Base-by-base conservation (phyloP, 2,888 invertebrate genomes). In the Sialis lutaria region DNA sequence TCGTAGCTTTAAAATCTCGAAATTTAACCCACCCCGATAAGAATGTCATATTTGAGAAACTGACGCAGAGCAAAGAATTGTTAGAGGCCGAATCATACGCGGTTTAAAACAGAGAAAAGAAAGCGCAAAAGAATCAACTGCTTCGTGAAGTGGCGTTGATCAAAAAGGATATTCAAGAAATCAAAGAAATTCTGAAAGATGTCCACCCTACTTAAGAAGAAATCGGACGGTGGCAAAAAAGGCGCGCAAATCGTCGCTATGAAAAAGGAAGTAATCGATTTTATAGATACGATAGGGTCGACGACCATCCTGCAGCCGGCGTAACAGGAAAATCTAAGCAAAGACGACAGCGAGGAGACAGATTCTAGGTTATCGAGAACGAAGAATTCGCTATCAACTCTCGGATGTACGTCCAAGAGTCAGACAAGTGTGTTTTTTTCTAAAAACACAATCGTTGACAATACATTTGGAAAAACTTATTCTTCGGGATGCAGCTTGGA, bases 51-150 rank as follows among this genome's bases (percentile, higher is more conserved):
- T 65, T 91, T 47, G 84, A 85, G 56, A 74, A 87, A 47, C 68
- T 91, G 45, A 79, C 80, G 5, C 79, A 85, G 50, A 73, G 86
- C 49, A 88, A 87, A 63, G 78, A 83, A 45, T 68, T 85, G 43
- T 67, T 91, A 22, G 85, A 89, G 62, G 82, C 85, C 0, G 88
- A 89, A 64, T 81, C 78, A 41, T 80, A 77, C 55, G 81, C 76
- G 3, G 80, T 84, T 1, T 87, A 90, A 62, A 84, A n/a, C n/a
- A n/a, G n/a, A n/a, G n/a, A n/a, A n/a, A n/a, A n/a, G n/a, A n/a
- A n/a, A n/a, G n/a, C n/a, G n/a, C n/a, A n/a, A n/a, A n/a, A n/a
- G n/a, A n/a, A n/a, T n/a, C n/a, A n/a, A n/a, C n/a, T n/a, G n/a
- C n/a, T n/a, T n/a, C n/a, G n/a, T n/a, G n/a, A n/a, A 64, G 76